Evolutionary conservation across 2,888 invertebrate species (phyloP).

Genomic region (Prenolepis imparis): DNA sequence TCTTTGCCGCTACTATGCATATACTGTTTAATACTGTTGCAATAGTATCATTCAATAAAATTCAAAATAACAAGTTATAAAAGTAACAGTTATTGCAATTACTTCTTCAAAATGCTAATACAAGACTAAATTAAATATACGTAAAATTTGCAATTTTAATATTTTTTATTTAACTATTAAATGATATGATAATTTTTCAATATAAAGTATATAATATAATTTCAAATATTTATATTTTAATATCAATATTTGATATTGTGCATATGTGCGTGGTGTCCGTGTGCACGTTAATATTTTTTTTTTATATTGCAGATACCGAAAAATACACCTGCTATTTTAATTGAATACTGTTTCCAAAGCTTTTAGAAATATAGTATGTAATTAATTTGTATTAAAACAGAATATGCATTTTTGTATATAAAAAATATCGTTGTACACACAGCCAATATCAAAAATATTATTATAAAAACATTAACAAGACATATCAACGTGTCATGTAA

Average conservation of each 20-base stretch:
- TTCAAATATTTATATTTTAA: neutral
- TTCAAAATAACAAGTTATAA: too few relatives aligned
- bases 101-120: too few relatives aligned
- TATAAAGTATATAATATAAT: neutral
- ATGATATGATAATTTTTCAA: neutral
- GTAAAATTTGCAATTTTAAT: too few relatives aligned
- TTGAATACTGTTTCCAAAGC: neutral
- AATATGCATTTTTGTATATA: neutral
- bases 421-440: neutral
- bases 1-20: neutral
- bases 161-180: too few relatives aligned
- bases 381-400: neutral
- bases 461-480: slow-evolving; percentile 59
- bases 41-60: too few relatives aligned
- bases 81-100: too few relatives aligned
- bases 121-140: too few relatives aligned
- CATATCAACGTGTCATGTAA: slow-evolving; percentile 40
- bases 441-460: neutral
- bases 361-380: neutral
- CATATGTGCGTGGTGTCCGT: neutral
- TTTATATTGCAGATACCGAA: neutral
- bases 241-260: neutral
- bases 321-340: neutral
- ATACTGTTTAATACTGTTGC: too few relatives aligned
- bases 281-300: neutral